phyloP scores from a whole-genome alignment of 2,888 invertebrate species.

The Stenodema calcarata region DNA sequence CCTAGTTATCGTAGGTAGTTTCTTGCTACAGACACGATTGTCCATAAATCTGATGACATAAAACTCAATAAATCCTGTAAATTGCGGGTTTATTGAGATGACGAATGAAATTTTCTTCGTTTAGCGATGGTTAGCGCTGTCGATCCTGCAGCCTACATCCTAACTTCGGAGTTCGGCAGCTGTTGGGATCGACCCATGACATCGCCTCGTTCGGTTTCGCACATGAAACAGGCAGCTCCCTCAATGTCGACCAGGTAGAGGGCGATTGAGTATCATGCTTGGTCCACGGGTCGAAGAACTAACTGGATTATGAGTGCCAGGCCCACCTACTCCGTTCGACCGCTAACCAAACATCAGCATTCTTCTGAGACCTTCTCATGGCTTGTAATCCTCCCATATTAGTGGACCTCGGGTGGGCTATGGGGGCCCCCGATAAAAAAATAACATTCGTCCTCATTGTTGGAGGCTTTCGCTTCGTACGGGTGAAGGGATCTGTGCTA shows the following conservation, averaged over 20 bases:
- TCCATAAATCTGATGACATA: no score
- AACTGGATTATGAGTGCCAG: not conserved
- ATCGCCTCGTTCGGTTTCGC: not conserved
- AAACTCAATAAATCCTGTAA: no score
- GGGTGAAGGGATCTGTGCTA: not conserved
- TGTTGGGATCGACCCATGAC: not conserved
- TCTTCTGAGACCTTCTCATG: not conserved
- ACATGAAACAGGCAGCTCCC: not conserved
- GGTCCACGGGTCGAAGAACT: not conserved
- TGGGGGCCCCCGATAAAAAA: not conserved
- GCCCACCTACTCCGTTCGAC: not conserved
- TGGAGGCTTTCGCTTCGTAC: not conserved
- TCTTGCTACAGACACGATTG: no score
- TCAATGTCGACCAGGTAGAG: not conserved
- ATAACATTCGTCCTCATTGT: not conserved
- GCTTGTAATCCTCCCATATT: constrained; percentile 2
- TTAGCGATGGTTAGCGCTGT: no score
- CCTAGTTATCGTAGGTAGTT: no score
- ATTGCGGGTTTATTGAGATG: no score
- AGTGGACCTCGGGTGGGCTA: not conserved
- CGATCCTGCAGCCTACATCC: not conserved
- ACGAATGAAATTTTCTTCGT: no score
- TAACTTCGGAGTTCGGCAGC: not conserved
- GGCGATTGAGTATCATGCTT: not conserved
- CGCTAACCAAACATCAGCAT: not conserved